Conservation (phyloP, 2,113 vertebrate species). For the Strix uralensis region DNA sequence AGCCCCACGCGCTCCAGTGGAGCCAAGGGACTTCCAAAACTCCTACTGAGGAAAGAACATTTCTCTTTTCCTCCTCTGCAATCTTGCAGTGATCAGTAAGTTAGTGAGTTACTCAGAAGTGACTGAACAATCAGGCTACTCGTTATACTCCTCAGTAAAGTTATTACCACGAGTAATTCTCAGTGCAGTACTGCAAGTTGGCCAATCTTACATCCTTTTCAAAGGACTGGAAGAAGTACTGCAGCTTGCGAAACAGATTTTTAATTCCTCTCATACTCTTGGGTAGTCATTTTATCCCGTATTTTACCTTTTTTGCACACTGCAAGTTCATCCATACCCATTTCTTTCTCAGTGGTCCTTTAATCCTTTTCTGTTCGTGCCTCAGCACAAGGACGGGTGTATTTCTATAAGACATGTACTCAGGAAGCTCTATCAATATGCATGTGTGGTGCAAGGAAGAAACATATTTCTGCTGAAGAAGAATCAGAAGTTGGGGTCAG, state of each 20-base stretch:
- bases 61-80: not conserved
- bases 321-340: not conserved
- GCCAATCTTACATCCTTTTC: not conserved
- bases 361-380: not conserved
- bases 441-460: not conserved
- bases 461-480: conserved; percentile 28
- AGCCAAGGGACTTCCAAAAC: not conserved
- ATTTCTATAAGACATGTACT: not conserved
- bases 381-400: not conserved
- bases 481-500: conserved; percentile 38
- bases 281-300: not conserved
- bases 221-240: not conserved
- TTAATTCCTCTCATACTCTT: not conserved
- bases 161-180: not conserved
- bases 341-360: not conserved
- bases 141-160: not conserved
- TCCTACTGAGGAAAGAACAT: not conserved
- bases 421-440: conserved; percentile 13
- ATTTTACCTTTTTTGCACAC: not conserved
- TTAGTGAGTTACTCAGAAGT: not conserved
- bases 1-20: fast-evolving
- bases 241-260: conserved; percentile 14
- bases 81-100: not conserved
- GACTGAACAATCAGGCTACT: not conserved
- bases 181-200: not conserved